Conservation (phyloP, 2,888 invertebrate species). For the Rhabditophanes sp. region DNA sequence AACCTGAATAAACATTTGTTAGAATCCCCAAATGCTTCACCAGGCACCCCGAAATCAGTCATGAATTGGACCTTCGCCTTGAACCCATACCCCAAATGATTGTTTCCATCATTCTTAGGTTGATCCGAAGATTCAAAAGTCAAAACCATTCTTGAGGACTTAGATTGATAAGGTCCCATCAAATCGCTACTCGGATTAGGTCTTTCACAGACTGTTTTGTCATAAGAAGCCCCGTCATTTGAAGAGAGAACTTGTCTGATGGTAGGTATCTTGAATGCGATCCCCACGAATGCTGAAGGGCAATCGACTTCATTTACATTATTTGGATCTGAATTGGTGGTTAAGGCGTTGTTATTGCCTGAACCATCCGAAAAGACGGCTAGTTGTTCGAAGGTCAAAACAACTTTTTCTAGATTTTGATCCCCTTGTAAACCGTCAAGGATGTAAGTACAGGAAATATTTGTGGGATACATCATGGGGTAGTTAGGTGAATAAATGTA, state of each 20-base stretch:
- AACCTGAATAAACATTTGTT: constrained; percentile 46
- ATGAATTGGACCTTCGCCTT: constrained; percentile 46
- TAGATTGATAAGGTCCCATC: constrained; percentile 26
- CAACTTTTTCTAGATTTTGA: constrained; percentile 38
- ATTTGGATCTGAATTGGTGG: constrained; percentile 5
- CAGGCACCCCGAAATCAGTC: constrained; percentile 48
- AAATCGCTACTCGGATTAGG: constrained; percentile 12
- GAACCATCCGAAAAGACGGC: constrained; percentile 19
- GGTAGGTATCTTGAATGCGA: constrained; percentile 21
- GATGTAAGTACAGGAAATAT: constrained; percentile 47
- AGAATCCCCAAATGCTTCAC: constrained; percentile 44
- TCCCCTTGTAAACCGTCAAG: constrained; percentile 73
- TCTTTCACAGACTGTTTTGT: constrained; percentile 30
- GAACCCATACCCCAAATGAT: constrained; percentile 40
- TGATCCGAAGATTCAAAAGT: constrained; percentile 44
- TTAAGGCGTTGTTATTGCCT: constrained; percentile 8
- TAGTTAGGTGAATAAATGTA: constrained; percentile 47
- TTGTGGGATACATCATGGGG: constrained; percentile 45
- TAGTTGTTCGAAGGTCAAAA: constrained; percentile 28
- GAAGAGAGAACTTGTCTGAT: constrained; percentile 28
- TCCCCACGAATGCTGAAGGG: constrained; percentile 27
- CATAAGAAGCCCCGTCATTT: constrained; percentile 33
- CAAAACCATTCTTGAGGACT: constrained; percentile 43
- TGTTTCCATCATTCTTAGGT: constrained; percentile 26
- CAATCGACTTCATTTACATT: constrained; percentile 24